phyloP scores from a whole-genome alignment of 2,888 invertebrate genomes.

The Tachina lurida region DNA sequence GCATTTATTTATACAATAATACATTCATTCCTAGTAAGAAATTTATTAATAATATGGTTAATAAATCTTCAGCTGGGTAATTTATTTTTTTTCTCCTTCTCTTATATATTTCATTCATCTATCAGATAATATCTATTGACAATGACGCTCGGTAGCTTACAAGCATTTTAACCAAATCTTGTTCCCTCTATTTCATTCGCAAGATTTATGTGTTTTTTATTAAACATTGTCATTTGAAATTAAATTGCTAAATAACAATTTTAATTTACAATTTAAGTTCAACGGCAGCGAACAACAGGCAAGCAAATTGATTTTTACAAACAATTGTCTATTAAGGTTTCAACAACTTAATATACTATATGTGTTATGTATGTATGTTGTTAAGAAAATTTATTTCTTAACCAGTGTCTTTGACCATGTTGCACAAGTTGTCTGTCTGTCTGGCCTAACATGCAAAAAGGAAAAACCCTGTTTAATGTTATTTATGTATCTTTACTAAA shows the following conservation, averaged over 20 bases:
- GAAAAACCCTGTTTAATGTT: slow-evolving; percentile 13
- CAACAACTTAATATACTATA: slow-evolving; percentile 7
- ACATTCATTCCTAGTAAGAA: slow-evolving; percentile 41
- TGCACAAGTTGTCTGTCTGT: slow-evolving; percentile 1
- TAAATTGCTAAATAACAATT: slow-evolving; percentile 58
- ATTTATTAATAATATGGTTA: slow-evolving; percentile 66
- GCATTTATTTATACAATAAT: slow-evolving; percentile 8
- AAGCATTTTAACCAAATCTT: slow-evolving; percentile 34
- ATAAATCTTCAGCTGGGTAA: slow-evolving; percentile 59
- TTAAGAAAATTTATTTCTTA: slow-evolving; percentile 24
- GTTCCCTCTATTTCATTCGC: slow-evolving; percentile 2
- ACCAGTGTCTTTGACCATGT: slow-evolving; percentile 3
- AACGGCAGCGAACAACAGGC: slow-evolving; percentile 24
- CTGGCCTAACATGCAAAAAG: slow-evolving; percentile 6
- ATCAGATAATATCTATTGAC: slow-evolving; percentile 57
- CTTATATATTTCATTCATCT: slow-evolving; percentile 13
- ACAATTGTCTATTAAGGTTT: slow-evolving; percentile 52
- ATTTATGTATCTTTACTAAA: slow-evolving; percentile 56
- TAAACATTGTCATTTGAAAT: slow-evolving; percentile 63
- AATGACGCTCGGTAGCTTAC: slow-evolving; percentile 45
- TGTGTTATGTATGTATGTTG: background rate
- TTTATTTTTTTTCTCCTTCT: slow-evolving; percentile 16
- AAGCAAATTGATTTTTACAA: slow-evolving; percentile 51
- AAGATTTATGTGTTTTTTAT: slow-evolving; percentile 67
- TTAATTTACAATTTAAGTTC: slow-evolving; percentile 57